These are phyloP conservation scores for Anableps anableps DNA, from an alignment of 2,797 vertebrate genomes.

Conservation along the genomic window DNA sequence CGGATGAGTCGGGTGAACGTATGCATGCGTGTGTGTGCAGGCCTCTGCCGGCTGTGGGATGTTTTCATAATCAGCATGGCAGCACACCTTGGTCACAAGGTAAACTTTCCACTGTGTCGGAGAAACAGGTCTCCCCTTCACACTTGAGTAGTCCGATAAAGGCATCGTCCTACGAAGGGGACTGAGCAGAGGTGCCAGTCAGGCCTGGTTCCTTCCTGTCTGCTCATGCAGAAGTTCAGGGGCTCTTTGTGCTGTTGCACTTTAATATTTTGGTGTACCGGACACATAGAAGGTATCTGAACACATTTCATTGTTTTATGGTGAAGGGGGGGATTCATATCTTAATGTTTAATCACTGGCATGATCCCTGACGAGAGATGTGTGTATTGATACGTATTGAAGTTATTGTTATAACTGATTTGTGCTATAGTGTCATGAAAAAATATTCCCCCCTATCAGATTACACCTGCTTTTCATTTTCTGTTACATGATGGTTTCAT, in stretches of 20 bases:
- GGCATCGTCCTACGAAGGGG: slow-evolving; percentile 38
- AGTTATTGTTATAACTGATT: too few species aligned
- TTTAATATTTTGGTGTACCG: neutral
- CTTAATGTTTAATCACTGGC: too few species aligned
- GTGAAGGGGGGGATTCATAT: too few species aligned
- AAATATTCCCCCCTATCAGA: too few species aligned
- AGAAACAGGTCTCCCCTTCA: slow-evolving; percentile 56
- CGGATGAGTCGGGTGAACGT: slow-evolving; percentile 61
- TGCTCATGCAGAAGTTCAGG: neutral
- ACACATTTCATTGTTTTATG: neutral
- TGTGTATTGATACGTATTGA: too few species aligned
- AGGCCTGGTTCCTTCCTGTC: neutral
- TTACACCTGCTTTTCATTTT: too few species aligned
- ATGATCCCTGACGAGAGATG: too few species aligned
- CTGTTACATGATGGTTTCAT: too few species aligned
- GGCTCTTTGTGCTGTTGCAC: neutral
- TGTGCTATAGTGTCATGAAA: too few species aligned
- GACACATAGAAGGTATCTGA: neutral
- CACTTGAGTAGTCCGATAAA: slow-evolving; percentile 50
- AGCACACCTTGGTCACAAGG: slow-evolving; percentile 71
- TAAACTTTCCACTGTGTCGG: slow-evolving; percentile 75
- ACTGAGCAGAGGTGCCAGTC: slow-evolving; percentile 3
- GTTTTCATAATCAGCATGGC: slow-evolving; percentile 71
- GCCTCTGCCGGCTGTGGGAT: slow-evolving; percentile 58
- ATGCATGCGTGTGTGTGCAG: slow-evolving; percentile 42